phyloP scores from a whole-genome alignment of 2,113 vertebrate species.

The Hystrix brachyura region DNA sequence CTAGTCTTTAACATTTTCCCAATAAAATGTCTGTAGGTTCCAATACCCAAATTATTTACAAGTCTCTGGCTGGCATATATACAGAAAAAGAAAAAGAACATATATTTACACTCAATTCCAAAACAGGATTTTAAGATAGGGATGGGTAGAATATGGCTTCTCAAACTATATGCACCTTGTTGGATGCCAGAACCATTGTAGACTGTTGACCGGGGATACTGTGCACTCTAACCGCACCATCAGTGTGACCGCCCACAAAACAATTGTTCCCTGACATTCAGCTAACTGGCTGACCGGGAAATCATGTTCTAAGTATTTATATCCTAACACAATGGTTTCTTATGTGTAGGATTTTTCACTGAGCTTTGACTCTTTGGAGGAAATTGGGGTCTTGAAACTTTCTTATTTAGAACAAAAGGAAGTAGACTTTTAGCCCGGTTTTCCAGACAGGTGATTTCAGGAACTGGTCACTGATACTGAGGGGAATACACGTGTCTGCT shows the following conservation, averaged over 20 bases:
- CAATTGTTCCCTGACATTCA: not conserved
- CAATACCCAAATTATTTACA: not conserved
- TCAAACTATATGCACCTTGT: not conserved
- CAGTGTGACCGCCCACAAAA: not conserved
- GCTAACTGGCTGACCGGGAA: not conserved
- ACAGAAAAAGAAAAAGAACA: not conserved
- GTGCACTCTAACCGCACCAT: no score
- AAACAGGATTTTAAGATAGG: not conserved
- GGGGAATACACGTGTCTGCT: not conserved
- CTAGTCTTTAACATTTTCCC: not conserved
- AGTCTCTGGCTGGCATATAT: not conserved
- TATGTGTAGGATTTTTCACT: not conserved
- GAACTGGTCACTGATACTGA: not conserved
- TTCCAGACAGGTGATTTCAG: not conserved
- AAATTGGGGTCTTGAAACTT: not conserved
- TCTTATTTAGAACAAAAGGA: conserved; percentile 29
- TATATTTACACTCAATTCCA: not conserved
- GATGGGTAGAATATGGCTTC: not conserved
- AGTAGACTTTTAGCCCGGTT: not conserved
- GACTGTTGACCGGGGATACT: not conserved
- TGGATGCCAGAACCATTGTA: not conserved
- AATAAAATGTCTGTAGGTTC: not conserved
- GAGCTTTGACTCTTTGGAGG: not conserved
- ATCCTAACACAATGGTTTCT: not conserved
- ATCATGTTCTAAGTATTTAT: not conserved